Conservation (phyloP, 2,113 vertebrate species). For the Gasterosteus nipponicus region DNA sequence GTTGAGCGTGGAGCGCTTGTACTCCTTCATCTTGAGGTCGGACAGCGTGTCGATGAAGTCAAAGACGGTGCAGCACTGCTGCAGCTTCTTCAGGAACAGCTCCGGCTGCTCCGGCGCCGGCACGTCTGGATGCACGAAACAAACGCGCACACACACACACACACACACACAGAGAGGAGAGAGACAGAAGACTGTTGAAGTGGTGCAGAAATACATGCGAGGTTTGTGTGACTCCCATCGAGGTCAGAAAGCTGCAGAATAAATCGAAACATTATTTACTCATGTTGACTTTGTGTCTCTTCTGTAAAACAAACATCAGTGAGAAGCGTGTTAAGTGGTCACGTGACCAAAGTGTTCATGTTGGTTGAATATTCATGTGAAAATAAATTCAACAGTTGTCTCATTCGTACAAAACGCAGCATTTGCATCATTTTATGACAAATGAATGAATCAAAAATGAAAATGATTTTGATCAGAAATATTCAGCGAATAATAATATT, state of each 20-base stretch:
- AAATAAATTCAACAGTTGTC: neutral
- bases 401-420: too few relatives aligned
- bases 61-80: constrained; percentile 99
- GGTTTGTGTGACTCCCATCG: neutral
- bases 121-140: constrained; percentile 86
- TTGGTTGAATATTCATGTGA: neutral
- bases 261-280: neutral
- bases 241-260: neutral
- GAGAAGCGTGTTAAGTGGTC: too few relatives aligned
- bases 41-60: constrained; percentile 99
- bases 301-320: too few relatives aligned
- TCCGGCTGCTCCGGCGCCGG: constrained; percentile 97
- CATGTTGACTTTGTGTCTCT: neutral
- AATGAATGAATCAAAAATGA: neutral
- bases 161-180: neutral
- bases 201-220: neutral
- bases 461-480: neutral
- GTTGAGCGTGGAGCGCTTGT: constrained; percentile 99
- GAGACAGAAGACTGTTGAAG: neutral
- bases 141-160: neutral
- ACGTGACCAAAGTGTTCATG: too few relatives aligned
- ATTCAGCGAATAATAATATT: neutral
- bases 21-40: constrained; percentile 99
- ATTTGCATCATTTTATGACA: neutral
- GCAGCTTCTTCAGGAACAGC: constrained; percentile 99